Evolutionary conservation across 2,797 vertebrate genomes (phyloP), one percentile per base, ranked within the genome.

Genomic region (Esox masquinongy): DNA sequence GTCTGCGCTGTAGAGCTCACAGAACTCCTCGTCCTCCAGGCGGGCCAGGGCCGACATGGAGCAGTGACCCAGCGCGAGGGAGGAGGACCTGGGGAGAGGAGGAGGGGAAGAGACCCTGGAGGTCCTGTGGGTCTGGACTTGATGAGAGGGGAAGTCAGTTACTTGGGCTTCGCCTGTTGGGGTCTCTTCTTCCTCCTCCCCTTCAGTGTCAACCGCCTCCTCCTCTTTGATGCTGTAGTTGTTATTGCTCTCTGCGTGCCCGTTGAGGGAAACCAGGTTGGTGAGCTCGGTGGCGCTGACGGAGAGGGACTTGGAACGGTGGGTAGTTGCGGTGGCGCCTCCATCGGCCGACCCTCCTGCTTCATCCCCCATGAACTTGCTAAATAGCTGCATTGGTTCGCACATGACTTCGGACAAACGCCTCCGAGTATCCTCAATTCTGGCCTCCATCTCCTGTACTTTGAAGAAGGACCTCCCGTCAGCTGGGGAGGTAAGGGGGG

Each of bases 171-270:
- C 88, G 14, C 83, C 88, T 0, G 86, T 88, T 3, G 95, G 88
- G 5, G 89, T 90, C 77, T 89, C 84, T 31, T 92, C 89, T 15
- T 92, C 97, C 0, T 94, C 86, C 93, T 94, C 92, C 5, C 98
- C 80, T 98, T 95, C 97, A 0, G 94, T 86, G 93, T 94, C 92
- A 4, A 82, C 93, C 2, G 91, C 92, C 77, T 99, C 98, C 80
- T 99, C 98, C 84, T 99, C 97, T 85, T 99, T 98, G 91, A 99
- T 99, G 93, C 97, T 97, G 86, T 98, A 98, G 90, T 92, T 97
- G 88, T 87, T 90, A 93, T 85, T 96, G 88, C 94, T 93, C 86
- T 97, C 97, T 77, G 95, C 89, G 80, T 97, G 94, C 84, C 96
- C 97, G 9, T 97, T 99, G 72, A 98, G 85, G 43, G 93, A 92